phyloP scores from a whole-genome alignment of 2,797 vertebrate species.

The Hippocampus kuda region DNA sequence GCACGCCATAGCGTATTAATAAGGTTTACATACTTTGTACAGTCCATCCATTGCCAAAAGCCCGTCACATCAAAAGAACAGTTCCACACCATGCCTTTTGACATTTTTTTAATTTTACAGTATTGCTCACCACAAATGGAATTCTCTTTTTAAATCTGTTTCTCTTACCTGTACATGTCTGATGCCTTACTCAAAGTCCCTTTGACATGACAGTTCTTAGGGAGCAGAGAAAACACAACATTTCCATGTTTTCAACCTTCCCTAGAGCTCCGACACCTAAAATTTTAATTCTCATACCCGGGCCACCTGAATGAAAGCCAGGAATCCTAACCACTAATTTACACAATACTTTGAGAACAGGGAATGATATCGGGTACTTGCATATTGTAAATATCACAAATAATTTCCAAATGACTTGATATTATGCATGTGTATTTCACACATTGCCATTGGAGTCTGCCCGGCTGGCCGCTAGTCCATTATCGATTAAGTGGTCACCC shows the following conservation, averaged over 20 bases:
- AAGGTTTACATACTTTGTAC: neutral
- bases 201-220: neutral
- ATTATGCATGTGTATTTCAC: too few species aligned
- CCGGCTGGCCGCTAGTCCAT: too few species aligned
- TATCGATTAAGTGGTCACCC: too few species aligned
- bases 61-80: neutral
- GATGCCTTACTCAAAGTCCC: neutral
- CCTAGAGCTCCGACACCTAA: neutral
- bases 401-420: too few species aligned
- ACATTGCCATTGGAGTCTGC: too few species aligned
- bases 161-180: neutral
- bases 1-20: neutral
- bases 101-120: neutral
- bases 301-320: neutral
- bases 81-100: neutral
- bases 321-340: too few species aligned
- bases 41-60: conserved; percentile 17
- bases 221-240: neutral
- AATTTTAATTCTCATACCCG: neutral
- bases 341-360: neutral
- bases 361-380: neutral
- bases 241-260: neutral
- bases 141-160: neutral
- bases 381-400: neutral
- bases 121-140: neutral